phyloP scores from a whole-genome alignment of 2,797 vertebrate genomes.

The Setipinna tenuifilis region DNA sequence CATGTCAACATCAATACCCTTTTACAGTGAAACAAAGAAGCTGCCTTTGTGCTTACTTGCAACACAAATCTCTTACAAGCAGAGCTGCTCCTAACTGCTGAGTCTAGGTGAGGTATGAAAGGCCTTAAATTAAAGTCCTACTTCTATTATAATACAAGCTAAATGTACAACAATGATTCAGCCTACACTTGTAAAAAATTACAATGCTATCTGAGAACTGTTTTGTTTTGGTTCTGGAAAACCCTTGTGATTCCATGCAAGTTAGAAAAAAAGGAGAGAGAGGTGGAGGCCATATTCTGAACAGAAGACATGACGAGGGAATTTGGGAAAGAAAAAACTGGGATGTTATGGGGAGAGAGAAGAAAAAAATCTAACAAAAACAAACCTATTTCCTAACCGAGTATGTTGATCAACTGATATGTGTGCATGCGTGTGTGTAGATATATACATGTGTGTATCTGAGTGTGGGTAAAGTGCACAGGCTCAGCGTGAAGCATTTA shows the following conservation, averaged over 20 bases:
- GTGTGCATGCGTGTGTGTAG: background rate
- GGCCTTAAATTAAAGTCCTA: constrained; percentile 40
- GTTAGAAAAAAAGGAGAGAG: background rate
- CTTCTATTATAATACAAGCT: background rate
- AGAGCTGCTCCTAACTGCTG: constrained; percentile 47
- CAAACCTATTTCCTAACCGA: background rate
- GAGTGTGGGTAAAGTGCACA: background rate
- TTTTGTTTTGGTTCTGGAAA: background rate
- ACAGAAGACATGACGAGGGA: background rate
- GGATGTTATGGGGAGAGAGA: background rate
- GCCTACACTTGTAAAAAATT: constrained; percentile 18
- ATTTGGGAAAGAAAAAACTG: background rate
- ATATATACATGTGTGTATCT: background rate
- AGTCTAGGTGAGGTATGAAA: constrained; percentile 72
- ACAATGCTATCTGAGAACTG: background rate
- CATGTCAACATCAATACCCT: constrained; percentile 70
- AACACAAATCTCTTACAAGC: constrained; percentile 23
- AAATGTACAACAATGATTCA: constrained; percentile 3
- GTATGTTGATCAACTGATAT: background rate
- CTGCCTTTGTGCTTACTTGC: constrained; percentile 69
- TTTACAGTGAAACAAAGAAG: constrained; percentile 67
- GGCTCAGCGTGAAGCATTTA: background rate
- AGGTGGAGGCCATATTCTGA: background rate
- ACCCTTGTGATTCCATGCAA: background rate
- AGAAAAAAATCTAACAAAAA: background rate